phyloP scores from a whole-genome alignment of 2,113 vertebrate species.

The Turdus rufiventris region DNA sequence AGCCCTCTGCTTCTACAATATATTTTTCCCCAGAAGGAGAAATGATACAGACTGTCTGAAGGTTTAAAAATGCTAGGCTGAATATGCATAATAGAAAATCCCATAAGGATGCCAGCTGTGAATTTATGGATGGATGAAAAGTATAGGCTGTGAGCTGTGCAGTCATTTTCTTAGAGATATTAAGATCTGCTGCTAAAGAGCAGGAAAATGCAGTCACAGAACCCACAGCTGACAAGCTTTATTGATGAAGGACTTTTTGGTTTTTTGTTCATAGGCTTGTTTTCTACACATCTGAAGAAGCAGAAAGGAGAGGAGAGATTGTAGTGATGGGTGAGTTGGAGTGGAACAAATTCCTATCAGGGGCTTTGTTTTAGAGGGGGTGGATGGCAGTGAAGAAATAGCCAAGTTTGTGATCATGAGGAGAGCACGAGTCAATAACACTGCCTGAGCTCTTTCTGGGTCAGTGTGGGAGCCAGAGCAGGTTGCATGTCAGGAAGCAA shows the following conservation, averaged over 20 bases:
- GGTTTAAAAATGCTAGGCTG: background rate
- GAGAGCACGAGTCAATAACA: background rate
- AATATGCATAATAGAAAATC: constrained; percentile 9
- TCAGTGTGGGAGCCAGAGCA: accelerated
- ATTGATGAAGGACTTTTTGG: background rate
- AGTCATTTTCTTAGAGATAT: constrained; percentile 24
- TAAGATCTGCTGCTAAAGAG: constrained; percentile 23
- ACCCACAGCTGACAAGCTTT: constrained; percentile 14
- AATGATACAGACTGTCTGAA: background rate
- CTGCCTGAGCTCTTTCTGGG: background rate
- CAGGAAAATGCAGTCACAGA: background rate
- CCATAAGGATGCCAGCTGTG: constrained; percentile 25
- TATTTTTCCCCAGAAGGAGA: background rate
- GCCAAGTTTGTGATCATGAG: background rate
- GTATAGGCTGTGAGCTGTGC: background rate
- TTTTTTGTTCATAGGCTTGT: background rate
- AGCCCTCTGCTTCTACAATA: background rate
- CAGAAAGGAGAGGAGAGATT: background rate
- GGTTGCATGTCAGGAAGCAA: background rate
- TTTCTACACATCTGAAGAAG: background rate
- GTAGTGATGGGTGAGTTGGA: background rate
- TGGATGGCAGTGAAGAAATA: background rate
- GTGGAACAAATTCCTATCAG: background rate
- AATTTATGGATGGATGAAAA: constrained; percentile 22
- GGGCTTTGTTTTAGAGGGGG: background rate